Evolutionary conservation across 2,888 invertebrate genomes (phyloP).

Genomic region (Hypomecis punctinalis): DNA sequence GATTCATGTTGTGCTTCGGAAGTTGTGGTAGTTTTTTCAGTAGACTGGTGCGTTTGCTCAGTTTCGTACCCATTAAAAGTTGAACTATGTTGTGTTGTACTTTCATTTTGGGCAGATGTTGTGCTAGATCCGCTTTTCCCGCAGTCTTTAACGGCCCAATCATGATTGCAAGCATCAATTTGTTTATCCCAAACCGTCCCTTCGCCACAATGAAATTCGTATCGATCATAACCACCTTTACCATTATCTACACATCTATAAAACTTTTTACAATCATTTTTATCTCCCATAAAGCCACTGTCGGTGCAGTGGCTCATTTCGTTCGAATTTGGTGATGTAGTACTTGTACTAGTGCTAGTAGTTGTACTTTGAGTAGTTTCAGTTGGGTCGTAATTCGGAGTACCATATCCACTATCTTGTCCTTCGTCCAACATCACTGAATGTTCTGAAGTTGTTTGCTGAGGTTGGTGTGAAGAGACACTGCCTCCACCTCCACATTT

Average conservation of each 20-base stretch:
- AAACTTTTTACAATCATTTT: conserved; percentile 87
- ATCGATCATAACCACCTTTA: conserved; percentile 75
- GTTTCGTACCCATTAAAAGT: conserved; percentile 35
- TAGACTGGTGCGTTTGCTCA: conserved; percentile 25
- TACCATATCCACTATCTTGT: conserved; percentile 39
- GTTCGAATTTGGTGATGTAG: conserved; percentile 19
- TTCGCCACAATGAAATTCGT: conserved; percentile 84
- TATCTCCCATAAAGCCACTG: conserved; percentile 77
- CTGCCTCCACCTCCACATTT: conserved; percentile 54
- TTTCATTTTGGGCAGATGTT: conserved; percentile 27
- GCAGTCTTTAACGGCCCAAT: conserved; percentile 33
- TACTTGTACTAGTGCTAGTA: conserved; percentile 10
- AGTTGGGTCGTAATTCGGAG: conserved; percentile 24
- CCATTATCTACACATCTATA: conserved; percentile 87
- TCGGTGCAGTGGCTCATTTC: conserved; percentile 22
- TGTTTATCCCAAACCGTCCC: conserved; percentile 86
- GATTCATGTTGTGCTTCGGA: conserved; percentile 19
- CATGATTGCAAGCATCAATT: conserved; percentile 82
- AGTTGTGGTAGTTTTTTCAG: conserved; percentile 31
- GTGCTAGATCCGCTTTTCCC: conserved; percentile 45
- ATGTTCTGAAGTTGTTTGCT: conserved; percentile 31
- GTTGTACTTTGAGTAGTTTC: conserved; percentile 27
- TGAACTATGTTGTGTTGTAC: conserved; percentile 37
- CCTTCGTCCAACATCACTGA: conserved; percentile 38
- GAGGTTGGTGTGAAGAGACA: conserved; percentile 18